A percentile compares a stretch with the other conserved stretches of the same genome.
Conservation (phyloP, 2,797 vertebrate genomes). For the Steatocranus sp. region DNA sequence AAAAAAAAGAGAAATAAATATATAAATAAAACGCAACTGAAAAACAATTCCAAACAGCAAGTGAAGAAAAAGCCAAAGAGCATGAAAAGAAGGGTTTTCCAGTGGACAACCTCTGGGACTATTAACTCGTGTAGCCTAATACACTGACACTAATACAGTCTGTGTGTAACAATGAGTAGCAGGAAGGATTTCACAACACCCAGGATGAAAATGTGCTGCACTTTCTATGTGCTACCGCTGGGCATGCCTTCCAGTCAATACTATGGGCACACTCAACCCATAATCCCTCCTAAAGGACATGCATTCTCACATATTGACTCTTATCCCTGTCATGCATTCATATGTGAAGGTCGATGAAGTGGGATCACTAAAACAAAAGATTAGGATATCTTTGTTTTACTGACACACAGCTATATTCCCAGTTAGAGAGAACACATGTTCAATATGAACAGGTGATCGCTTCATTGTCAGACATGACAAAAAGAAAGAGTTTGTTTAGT, state of each 20-base stretch:
- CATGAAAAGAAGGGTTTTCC: rapidly evolving
- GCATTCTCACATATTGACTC: rapidly evolving
- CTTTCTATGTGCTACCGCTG: background rate
- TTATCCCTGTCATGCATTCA: rapidly evolving
- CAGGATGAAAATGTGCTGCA: background rate
- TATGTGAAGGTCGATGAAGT: rapidly evolving
- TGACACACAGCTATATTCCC: background rate
- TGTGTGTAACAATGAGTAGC: background rate
- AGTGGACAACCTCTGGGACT: rapidly evolving
- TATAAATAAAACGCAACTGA: background rate
- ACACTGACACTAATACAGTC: background rate
- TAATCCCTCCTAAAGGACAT: rapidly evolving
- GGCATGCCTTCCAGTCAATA: rapidly evolving
- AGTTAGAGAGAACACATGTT: background rate
- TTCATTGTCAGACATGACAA: background rate
- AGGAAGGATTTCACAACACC: background rate
- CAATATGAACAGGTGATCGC: background rate
- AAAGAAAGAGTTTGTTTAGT: background rate
- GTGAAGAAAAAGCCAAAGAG: background rate
- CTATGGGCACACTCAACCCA: background rate
- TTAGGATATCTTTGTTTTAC: background rate
- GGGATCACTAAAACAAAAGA: background rate
- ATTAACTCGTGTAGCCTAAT: background rate
- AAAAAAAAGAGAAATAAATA: background rate
- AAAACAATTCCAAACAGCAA: background rate